A percentile compares a stretch with the other conserved stretches of the same genome.
These are phyloP conservation scores for Nothoprocta pentlandii DNA, from an alignment of 2,113 vertebrate species.

Conservation along the genomic window DNA sequence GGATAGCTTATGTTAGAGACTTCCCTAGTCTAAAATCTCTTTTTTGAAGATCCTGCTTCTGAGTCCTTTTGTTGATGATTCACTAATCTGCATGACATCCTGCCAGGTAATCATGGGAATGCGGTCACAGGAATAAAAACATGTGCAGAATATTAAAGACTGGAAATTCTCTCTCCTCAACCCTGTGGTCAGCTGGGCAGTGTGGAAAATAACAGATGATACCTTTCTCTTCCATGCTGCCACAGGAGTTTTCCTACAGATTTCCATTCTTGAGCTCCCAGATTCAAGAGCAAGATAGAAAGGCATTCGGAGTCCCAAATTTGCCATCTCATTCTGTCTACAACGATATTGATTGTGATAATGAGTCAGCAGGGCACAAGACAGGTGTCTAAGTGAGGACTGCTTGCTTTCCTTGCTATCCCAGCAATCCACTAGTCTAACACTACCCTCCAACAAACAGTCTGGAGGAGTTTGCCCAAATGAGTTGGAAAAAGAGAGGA, in stretches of 20 bases:
- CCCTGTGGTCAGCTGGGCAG: background rate
- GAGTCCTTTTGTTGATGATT: background rate
- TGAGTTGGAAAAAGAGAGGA: background rate
- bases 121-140: background rate
- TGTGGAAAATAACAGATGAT: background rate
- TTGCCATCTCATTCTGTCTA: background rate
- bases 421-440: background rate
- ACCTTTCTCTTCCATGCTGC: background rate
- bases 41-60: background rate
- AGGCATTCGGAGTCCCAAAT: background rate
- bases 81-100: background rate
- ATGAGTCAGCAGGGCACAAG: background rate
- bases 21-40: background rate
- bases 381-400: background rate
- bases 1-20: background rate
- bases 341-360: background rate
- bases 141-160: background rate
- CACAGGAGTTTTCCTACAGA: background rate
- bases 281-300: background rate
- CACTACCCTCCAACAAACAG: background rate
- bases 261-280: background rate
- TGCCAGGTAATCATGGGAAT: background rate
- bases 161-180: background rate
- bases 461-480: background rate
- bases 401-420: background rate